A percentile compares a stretch with the other conserved stretches of the same genome.
Evolutionary conservation across 2,113 vertebrate species (phyloP).

Genomic region (Muntiacus muntjak): DNA sequence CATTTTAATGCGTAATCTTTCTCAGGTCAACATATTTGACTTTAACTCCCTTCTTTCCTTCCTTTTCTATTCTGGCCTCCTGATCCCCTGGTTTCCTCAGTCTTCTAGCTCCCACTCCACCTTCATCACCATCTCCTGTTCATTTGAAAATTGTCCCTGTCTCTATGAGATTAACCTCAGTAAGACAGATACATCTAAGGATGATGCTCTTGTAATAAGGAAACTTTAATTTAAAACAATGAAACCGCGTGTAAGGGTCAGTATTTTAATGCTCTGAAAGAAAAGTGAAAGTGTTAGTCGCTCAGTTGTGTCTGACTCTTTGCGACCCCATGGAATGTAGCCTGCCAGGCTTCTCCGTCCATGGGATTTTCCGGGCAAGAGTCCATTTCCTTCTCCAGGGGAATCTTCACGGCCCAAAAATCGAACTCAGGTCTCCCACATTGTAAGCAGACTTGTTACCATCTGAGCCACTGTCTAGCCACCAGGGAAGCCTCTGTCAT

Average conservation of each 20-base stretch:
- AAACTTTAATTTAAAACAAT: not conserved
- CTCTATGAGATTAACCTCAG: not conserved
- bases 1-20: not conserved
- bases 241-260: not conserved
- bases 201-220: not conserved
- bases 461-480: not conserved
- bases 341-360: not conserved
- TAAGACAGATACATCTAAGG: not conserved
- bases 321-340: not conserved
- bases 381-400: not conserved
- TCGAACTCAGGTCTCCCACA: not conserved
- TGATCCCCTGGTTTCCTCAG: not conserved
- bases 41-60: not conserved
- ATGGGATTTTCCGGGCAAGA: not conserved
- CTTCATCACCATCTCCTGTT: not conserved
- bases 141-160: not conserved
- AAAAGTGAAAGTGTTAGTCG: not conserved
- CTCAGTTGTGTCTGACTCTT: not conserved
- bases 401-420: not conserved
- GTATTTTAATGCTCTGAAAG: not conserved
- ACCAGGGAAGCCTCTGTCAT: not conserved
- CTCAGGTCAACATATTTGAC: not conserved
- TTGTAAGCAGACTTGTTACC: not conserved
- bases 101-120: not conserved
- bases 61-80: not conserved